A percentile compares a stretch with the other conserved stretches of the same genome.
These are phyloP conservation scores for Crotalus horridus DNA, from an alignment of 2,113 vertebrate species.

Conservation along the genomic window DNA sequence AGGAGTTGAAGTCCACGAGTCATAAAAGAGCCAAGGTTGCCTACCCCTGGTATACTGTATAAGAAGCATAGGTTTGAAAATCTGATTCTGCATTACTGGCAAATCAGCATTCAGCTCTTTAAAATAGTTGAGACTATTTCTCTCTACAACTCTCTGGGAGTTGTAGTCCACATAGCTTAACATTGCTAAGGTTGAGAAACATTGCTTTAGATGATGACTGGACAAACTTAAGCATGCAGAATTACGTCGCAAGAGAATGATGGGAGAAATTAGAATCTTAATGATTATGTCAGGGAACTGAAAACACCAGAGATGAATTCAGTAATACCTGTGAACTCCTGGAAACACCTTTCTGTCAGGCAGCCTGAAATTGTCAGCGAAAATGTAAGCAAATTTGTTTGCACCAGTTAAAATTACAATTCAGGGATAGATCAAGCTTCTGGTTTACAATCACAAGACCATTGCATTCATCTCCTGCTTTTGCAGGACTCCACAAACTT, in stretches of 20 bases:
- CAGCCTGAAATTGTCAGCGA: conserved; percentile 74
- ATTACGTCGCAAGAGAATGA: conserved; percentile 20
- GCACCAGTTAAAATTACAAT: conserved; percentile 8
- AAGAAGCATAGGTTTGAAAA: neutral
- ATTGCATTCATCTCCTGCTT: no score
- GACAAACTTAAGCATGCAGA: conserved; percentile 36
- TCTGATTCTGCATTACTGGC: neutral
- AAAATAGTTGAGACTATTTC: neutral
- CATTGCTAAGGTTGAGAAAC: no score
- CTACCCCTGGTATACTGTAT: neutral
- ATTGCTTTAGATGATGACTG: conserved; percentile 14
- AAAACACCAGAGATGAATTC: conserved; percentile 29
- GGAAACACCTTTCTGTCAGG: conserved; percentile 76
- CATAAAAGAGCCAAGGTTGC: no score
- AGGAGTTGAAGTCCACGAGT: no score
- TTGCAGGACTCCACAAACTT: neutral
- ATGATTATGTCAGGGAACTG: conserved; percentile 21
- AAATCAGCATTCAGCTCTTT: neutral
- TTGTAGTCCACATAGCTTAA: no score
- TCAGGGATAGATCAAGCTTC: neutral
- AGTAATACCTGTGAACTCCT: conserved; percentile 78
- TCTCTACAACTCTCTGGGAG: neutral
- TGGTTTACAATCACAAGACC: neutral
- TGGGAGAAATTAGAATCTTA: conserved; percentile 25
- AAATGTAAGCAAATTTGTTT: conserved; percentile 44